Percentiles rank a stretch among this genome's conserved stretches.
Conservation (phyloP, 30 jellyfish, hydroid and myxozoan genomes). For the Aurelia sp. region DNA sequence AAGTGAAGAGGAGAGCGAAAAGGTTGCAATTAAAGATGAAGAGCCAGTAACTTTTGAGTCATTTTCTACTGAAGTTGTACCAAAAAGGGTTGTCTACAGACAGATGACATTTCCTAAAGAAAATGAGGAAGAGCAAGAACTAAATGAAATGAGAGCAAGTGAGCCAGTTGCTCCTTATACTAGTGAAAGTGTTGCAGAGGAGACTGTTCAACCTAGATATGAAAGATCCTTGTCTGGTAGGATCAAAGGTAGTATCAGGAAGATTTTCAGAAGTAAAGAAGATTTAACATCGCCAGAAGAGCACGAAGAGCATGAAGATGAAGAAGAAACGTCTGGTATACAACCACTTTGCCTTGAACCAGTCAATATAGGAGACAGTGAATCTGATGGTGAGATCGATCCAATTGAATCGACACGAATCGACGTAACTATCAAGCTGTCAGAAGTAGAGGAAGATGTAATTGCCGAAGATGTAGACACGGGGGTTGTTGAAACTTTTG, state of each 20-base stretch:
- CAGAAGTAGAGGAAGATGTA: not conserved
- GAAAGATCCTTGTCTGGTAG: not conserved
- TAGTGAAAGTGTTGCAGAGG: not conserved
- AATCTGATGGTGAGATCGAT: not conserved
- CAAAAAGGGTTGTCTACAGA: conserved; percentile 17
- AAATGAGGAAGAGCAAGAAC: not conserved
- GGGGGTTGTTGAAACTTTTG: conserved; percentile 1
- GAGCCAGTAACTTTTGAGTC: not conserved
- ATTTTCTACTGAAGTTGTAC: not conserved
- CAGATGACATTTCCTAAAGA: not conserved
- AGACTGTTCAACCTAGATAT: not conserved
- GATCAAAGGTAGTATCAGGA: not conserved
- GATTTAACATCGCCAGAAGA: not conserved
- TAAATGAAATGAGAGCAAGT: not conserved
- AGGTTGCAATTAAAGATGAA: not conserved
- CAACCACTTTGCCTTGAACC: conserved; percentile 11
- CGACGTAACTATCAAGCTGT: not conserved
- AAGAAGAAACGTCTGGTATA: conserved; percentile 11
- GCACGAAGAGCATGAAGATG: not conserved
- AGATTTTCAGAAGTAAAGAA: not conserved
- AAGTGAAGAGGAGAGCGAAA: not conserved
- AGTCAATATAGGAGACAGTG: not conserved
- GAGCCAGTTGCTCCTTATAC: not conserved
- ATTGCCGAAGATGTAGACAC: not conserved
- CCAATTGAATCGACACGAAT: not conserved